These are phyloP conservation scores for Monochamus alternatus DNA, from an alignment of 2,888 invertebrate genomes.

Conservation along the genomic window DNA sequence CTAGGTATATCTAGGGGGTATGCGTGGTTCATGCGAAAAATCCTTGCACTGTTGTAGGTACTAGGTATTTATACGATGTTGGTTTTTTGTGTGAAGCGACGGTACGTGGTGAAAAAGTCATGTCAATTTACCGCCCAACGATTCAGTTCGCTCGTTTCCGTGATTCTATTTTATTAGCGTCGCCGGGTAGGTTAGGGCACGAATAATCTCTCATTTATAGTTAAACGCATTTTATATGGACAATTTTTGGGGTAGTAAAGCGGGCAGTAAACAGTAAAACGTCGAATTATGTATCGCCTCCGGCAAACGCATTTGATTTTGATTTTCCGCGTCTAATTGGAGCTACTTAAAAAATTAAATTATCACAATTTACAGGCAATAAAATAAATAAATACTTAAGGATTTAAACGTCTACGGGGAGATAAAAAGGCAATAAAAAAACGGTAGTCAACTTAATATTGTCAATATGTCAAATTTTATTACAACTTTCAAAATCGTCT, in stretches of 20 bases:
- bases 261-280: neutral
- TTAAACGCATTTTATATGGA: neutral
- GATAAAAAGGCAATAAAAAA: conserved; percentile 52
- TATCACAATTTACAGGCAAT: conserved; percentile 38
- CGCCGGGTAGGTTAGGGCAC: conserved; percentile 25
- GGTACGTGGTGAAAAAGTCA: conserved; percentile 34
- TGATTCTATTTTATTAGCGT: conserved; percentile 38
- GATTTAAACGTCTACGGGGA: conserved; percentile 43
- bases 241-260: neutral
- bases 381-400: conserved; percentile 41
- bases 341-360: conserved; percentile 33
- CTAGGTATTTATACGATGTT: neutral
- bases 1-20: neutral
- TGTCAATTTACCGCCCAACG: conserved; percentile 36
- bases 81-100: conserved; percentile 30
- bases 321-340: conserved; percentile 33
- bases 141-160: conserved; percentile 36
- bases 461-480: conserved; percentile 52
- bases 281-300: neutral
- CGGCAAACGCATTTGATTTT: conserved; percentile 7
- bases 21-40: neutral
- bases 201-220: neutral
- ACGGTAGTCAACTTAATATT: conserved; percentile 52
- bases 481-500: conserved; percentile 46
- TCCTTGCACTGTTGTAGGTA: conserved; percentile 11